phyloP scores from a whole-genome alignment of 2,797 vertebrate species.

The Centropyge bicolor region DNA sequence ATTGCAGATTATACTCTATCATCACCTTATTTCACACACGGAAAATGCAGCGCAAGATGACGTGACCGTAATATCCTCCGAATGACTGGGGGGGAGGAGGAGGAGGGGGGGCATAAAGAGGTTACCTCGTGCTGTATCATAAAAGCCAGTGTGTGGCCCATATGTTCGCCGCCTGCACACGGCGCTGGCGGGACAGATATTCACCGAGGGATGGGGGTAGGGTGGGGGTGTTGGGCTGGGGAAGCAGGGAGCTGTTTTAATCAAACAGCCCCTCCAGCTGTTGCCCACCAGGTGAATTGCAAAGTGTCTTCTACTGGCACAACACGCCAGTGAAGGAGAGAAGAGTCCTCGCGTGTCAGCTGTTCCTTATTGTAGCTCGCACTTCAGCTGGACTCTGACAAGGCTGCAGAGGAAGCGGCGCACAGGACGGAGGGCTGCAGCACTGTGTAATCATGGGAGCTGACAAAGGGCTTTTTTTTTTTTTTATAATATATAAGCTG shows the following conservation, averaged over 20 bases:
- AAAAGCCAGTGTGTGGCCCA: constrained; percentile 65
- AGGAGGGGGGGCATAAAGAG: constrained; percentile 32
- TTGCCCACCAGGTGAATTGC: constrained; percentile 55
- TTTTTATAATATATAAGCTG: too few species aligned
- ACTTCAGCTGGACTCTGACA: constrained; percentile 41
- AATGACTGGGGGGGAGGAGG: constrained; percentile 7
- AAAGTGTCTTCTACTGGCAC: constrained; percentile 28
- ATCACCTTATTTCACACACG: constrained; percentile 29
- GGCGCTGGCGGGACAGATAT: constrained; percentile 3
- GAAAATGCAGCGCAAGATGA: constrained; percentile 27
- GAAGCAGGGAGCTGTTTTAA: constrained; percentile 48
- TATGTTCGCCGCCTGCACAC: constrained; percentile 60
- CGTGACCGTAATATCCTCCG: constrained; percentile 34
- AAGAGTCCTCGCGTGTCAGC: constrained; percentile 21
- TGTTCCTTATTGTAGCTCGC: constrained; percentile 31
- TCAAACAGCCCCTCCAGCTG: constrained; percentile 72
- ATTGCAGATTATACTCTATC: constrained; percentile 42
- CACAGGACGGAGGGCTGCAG: constrained; percentile 19
- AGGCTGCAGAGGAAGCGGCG: constrained; percentile 42
- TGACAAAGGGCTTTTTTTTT: constrained; percentile 32
- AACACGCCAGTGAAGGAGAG: constrained; percentile 18
- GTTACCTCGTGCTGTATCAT: constrained; percentile 50
- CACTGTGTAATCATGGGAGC: constrained; percentile 48
- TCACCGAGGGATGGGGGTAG: constrained; percentile 7
- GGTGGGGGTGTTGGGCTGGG: neutral